Percentiles rank a stretch among this genome's conserved stretches.
These are phyloP conservation scores for Acanthosepion pharaonis DNA, from an alignment of 2,888 invertebrate species.

Conservation along the genomic window DNA sequence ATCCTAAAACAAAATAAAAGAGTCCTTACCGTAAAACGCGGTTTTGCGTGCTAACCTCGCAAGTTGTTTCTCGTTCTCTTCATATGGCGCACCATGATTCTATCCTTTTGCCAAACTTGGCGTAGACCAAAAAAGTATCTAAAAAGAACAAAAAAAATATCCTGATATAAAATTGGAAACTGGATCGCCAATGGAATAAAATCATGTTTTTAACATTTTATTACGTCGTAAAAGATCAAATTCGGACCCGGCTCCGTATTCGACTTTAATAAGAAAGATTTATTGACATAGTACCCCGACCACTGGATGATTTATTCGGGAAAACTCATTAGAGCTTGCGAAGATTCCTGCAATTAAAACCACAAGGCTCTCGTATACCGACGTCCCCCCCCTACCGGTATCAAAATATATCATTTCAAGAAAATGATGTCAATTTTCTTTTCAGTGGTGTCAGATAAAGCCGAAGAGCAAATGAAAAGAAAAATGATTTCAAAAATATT, in stretches of 20 bases:
- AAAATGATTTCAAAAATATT: no score
- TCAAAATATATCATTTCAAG: not conserved
- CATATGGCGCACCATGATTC: not conserved
- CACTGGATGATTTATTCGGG: not conserved
- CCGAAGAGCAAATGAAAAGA: not conserved
- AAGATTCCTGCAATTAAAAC: not conserved
- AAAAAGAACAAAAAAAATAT: not conserved
- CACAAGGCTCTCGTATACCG: not conserved
- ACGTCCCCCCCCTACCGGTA: no score
- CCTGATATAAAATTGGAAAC: not conserved
- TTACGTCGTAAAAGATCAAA: not conserved
- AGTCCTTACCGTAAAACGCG: no score
- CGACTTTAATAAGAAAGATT: not conserved
- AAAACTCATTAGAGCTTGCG: not conserved
- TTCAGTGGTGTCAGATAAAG: not conserved
- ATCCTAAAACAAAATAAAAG: no score
- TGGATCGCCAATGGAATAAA: not conserved
- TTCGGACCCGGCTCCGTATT: not conserved
- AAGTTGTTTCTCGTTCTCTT: not conserved
- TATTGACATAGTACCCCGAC: not conserved
- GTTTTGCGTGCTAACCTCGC: not conserved
- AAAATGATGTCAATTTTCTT: not conserved
- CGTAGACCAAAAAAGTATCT: not conserved
- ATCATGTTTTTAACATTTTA: not conserved
- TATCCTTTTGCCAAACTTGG: not conserved